Evolutionary conservation across 2,113 vertebrate genomes (phyloP).

Genomic region (Mus spicilegus): DNA sequence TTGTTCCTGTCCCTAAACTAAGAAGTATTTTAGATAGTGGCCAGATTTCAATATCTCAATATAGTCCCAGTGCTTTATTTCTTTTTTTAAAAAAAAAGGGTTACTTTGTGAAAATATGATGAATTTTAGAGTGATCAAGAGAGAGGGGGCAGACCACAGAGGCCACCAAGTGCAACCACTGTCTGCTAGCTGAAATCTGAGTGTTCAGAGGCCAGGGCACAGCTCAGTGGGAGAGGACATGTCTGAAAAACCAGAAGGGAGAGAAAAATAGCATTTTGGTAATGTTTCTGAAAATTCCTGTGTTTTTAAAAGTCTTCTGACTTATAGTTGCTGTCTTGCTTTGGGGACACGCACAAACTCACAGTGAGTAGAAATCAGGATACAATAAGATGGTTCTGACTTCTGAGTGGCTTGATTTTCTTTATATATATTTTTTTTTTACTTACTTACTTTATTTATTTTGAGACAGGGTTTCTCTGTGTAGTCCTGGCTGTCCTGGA

Average conservation of each 20-base stretch:
- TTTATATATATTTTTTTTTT: no score
- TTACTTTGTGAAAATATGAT: not conserved
- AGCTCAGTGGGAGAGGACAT: not conserved
- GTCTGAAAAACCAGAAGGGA: not conserved
- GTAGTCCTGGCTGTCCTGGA: no score
- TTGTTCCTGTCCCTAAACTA: not conserved
- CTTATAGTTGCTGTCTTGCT: not conserved
- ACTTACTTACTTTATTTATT: no score
- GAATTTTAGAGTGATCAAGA: not conserved
- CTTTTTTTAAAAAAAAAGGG: not conserved
- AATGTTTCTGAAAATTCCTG: not conserved
- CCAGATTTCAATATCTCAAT: not conserved
- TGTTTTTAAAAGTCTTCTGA: not conserved
- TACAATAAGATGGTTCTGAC: not conserved
- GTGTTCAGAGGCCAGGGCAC: not conserved
- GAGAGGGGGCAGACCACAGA: not conserved
- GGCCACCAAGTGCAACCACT: not conserved
- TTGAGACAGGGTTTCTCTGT: no score
- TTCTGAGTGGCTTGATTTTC: not conserved
- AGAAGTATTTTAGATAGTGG: not conserved
- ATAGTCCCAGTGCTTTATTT: not conserved
- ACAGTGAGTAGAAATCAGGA: not conserved
- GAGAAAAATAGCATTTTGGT: not conserved
- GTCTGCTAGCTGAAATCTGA: not conserved
- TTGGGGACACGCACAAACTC: not conserved